Evolutionary conservation across 2,113 vertebrate genomes (phyloP), one percentile per base, ranked within the genome.

Genomic region (Ginglymostoma cirratum): DNA sequence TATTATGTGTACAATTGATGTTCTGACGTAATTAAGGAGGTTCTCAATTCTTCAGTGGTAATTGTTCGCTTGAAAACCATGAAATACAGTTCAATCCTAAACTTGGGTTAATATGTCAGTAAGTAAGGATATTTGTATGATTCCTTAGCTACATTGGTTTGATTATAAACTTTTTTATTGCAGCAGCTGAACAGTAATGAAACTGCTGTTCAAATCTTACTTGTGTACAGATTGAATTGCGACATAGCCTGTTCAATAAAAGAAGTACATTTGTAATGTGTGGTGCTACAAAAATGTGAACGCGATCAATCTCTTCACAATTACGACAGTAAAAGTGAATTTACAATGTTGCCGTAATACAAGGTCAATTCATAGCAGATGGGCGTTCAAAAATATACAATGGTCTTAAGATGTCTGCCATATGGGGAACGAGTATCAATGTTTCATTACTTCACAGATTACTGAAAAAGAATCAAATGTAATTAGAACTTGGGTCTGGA

Each of bases 401-500:
- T 42, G 42, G 80, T 42, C n/a, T 42, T 83, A 42, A 83, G 80
- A 21, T 93, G 61, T 66, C 89, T n/a, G 38, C 61, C 89, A 67
- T 66, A 67, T 66, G 61, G 61, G 65, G 89, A 66, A 93, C 19
- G 34, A 66, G 15, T 19, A 93, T 30, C 89, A 93, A 67, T 23
- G 89, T 23, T 66, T 93, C 55, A 66, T 38, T 42, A 66, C 5
- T 93, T 67, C 61, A 38, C 14, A 34, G 55, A 92, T 92, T 92
- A 92, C 89, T 65, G 17, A 92, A 66, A 27, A 92, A 65, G 89
- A 93, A 93, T 93, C 61, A 66, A 93, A 93, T 93, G 89, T 67
- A 93, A 6, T 66, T 66, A 0, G 89, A 66, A 67, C 89, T 66
- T 66, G 34, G 19, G n/a, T 66, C 38, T 27, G 61, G 89, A 93